A percentile compares a stretch with the other conserved stretches of the same genome.
Evolutionary conservation across 2,888 invertebrate species (phyloP).

Genomic region (Tridacna crocea): DNA sequence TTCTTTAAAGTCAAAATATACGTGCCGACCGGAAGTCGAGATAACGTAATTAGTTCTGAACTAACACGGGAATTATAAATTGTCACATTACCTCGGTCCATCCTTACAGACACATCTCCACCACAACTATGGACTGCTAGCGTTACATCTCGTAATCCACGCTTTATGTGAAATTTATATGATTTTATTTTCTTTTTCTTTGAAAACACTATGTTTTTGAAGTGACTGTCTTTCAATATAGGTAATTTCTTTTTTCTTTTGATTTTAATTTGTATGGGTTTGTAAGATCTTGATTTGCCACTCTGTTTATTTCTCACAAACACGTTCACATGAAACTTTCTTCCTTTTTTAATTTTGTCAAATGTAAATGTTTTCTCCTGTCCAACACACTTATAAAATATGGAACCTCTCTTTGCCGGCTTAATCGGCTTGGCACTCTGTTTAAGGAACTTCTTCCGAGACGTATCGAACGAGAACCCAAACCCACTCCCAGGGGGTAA

Average conservation of each 20-base stretch:
- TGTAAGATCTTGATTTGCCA: constrained; percentile 86
- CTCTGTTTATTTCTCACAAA: constrained; percentile 86
- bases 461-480: constrained; percentile 78
- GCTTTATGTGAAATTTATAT: constrained; percentile 64
- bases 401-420: constrained; percentile 69
- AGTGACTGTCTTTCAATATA: constrained; percentile 71
- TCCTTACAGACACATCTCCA: constrained; percentile 67
- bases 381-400: constrained; percentile 85
- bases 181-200: constrained; percentile 53
- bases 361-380: constrained; percentile 85
- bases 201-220: constrained; percentile 66
- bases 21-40: constrained; percentile 65
- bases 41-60: constrained; percentile 66
- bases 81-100: constrained; percentile 62
- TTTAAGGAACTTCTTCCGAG: constrained; percentile 54
- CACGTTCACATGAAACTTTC: constrained; percentile 86
- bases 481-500: constrained; percentile 77
- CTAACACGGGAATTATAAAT: constrained; percentile 65
- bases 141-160: constrained; percentile 55
- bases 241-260: constrained; percentile 60
- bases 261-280: constrained; percentile 78
- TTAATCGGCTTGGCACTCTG: constrained; percentile 70
- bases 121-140: constrained; percentile 68
- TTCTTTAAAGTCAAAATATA: constrained; percentile 67
- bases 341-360: constrained; percentile 85